Conservation (phyloP, 1,140 invertebrate genomes). For the Drosophila repleta region DNA sequence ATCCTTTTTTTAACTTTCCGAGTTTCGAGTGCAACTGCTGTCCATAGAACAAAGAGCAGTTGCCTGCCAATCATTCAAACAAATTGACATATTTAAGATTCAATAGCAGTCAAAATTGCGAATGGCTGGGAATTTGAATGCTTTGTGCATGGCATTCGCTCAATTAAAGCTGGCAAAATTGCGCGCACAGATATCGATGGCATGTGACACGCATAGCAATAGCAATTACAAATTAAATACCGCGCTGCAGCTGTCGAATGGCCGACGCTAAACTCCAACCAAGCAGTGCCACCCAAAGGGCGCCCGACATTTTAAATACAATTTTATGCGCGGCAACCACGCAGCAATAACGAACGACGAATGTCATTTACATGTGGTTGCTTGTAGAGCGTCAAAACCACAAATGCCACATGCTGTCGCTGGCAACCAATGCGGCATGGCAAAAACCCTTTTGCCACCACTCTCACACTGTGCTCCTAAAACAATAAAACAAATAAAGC, state of each 20-base stretch:
- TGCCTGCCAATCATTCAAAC: background rate
- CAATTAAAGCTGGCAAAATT: conserved; percentile 52
- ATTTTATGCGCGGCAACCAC: conserved; percentile 75
- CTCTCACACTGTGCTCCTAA: conserved; percentile 35
- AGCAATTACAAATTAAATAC: conserved; percentile 80
- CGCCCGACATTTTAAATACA: conserved; percentile 56
- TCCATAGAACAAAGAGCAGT: background rate
- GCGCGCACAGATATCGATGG: conserved; percentile 7
- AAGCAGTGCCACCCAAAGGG: background rate
- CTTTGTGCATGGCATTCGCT: conserved; percentile 44
- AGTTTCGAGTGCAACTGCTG: too few species aligned
- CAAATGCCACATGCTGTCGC: conserved; percentile 79
- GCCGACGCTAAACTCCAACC: conserved; percentile 21
- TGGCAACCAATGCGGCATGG: conserved; percentile 7
- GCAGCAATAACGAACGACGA: conserved; percentile 81
- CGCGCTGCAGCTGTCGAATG: conserved; percentile 51
- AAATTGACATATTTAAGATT: background rate
- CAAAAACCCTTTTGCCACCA: conserved; percentile 13
- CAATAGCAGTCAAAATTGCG: background rate
- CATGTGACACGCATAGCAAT: conserved; percentile 63
- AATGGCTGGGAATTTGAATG: conserved; percentile 3
- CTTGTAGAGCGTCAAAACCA: conserved; percentile 81
- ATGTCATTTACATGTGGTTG: conserved; percentile 81
- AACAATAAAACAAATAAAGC: conserved; percentile 80
- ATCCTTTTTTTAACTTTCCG: too few species aligned